Evolutionary conservation across 2,888 invertebrate genomes (phyloP).

Genomic region (Cosmorhoe ocellata): DNA sequence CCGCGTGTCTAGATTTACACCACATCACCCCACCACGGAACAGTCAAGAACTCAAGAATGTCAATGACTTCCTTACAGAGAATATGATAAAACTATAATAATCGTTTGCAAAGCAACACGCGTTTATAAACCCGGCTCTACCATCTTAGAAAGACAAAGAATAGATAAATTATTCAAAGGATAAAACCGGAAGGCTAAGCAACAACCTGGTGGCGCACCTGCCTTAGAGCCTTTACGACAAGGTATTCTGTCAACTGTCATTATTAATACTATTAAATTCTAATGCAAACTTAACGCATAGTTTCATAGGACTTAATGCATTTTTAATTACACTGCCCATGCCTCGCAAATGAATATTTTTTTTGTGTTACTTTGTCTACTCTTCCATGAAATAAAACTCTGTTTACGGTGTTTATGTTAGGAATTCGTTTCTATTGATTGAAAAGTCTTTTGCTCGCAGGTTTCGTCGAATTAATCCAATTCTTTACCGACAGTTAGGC

Average conservation of each 20-base stretch:
- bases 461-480: too few species aligned
- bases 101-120: constrained; percentile 18
- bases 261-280: constrained; percentile 1
- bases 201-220: constrained; percentile 73
- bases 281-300: constrained; percentile 1
- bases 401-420: too few species aligned
- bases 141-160: constrained; percentile 51
- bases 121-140: constrained; percentile 21
- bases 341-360: too few species aligned
- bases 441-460: too few species aligned
- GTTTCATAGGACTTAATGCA: neutral
- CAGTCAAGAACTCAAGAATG: constrained; percentile 54
- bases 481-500: too few species aligned
- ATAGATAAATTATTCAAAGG: constrained; percentile 62
- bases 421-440: too few species aligned
- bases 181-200: constrained; percentile 65
- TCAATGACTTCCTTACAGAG: constrained; percentile 55
- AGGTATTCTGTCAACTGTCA: constrained; percentile 6
- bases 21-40: constrained; percentile 22
- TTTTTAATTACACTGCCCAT: neutral
- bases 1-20: too few species aligned
- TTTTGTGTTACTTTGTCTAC: too few species aligned
- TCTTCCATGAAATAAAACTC: too few species aligned
- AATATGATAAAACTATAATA: constrained; percentile 20
- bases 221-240: constrained; percentile 41